Percentiles rank a stretch among this genome's conserved stretches.
These are phyloP conservation scores for Temnothorax nylanderi DNA, from an alignment of 1,140 invertebrate species.

Conservation along the genomic window DNA sequence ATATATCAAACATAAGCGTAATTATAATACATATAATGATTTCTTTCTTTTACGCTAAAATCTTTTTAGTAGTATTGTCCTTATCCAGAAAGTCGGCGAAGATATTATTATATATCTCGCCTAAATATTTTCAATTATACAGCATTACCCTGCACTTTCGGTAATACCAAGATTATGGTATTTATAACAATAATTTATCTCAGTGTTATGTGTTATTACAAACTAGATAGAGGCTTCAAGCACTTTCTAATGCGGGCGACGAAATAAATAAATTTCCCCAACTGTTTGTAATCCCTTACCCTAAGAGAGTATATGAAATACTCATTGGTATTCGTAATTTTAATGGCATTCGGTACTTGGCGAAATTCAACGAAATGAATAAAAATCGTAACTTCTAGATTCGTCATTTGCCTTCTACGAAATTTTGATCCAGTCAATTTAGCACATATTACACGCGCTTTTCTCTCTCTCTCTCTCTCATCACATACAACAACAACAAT, in stretches of 20 bases:
- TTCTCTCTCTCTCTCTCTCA: neutral
- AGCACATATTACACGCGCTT: neutral
- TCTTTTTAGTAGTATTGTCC: conserved; percentile 51
- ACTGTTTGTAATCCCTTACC: conserved; percentile 32
- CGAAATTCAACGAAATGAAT: conserved; percentile 14
- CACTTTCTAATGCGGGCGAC: conserved; percentile 50
- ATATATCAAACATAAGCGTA: conserved; percentile 51
- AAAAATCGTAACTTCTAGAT: conserved; percentile 21
- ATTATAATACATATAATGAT: conserved; percentile 55
- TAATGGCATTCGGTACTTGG: conserved; percentile 48
- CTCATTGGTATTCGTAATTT: conserved; percentile 44
- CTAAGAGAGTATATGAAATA: conserved; percentile 48
- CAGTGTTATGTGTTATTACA: conserved; percentile 36
- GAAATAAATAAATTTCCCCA: conserved; percentile 54
- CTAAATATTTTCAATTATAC: conserved; percentile 45
- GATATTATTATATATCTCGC: conserved; percentile 35
- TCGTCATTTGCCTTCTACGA: conserved; percentile 13
- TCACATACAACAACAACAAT: neutral
- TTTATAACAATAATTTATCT: conserved; percentile 58
- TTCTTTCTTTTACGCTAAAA: conserved; percentile 32
- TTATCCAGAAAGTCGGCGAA: conserved; percentile 26
- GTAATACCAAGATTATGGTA: conserved; percentile 35
- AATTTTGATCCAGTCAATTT: conserved; percentile 46
- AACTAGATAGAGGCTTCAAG: conserved; percentile 40
- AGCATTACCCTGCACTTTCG: conserved; percentile 37